Evolutionary conservation across 2,888 invertebrate species (phyloP).

Genomic region (Celastrina argiolus): DNA sequence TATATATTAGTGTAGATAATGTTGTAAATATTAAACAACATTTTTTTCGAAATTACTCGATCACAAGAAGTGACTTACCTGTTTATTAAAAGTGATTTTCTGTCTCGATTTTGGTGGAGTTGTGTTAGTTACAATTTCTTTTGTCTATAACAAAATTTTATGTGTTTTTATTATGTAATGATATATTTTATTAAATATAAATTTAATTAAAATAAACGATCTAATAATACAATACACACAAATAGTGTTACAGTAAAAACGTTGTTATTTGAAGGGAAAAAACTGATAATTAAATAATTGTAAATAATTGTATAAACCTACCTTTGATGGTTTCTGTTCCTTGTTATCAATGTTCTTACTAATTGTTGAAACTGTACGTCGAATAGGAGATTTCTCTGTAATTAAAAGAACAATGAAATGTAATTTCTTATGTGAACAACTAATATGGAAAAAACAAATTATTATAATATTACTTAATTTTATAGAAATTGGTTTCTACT

Average conservation of each 20-base stretch:
- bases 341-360: conserved; percentile 46
- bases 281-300: background rate
- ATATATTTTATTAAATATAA: background rate
- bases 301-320: conserved; percentile 27
- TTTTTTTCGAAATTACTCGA: background rate
- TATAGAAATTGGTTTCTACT: too few relatives aligned
- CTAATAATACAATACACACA: background rate
- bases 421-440: background rate
- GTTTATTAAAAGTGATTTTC: conserved; percentile 57
- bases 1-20: too few relatives aligned
- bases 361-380: conserved; percentile 47
- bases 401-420: conserved; percentile 16
- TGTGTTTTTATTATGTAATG: background rate
- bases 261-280: background rate
- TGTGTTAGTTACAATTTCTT: conserved; percentile 32
- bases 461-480: too few relatives aligned
- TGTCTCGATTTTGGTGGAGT: conserved; percentile 46
- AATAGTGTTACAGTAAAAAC: background rate
- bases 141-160: conserved; percentile 32
- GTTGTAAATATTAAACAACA: too few relatives aligned
- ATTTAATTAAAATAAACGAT: too few relatives aligned
- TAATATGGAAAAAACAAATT: too few relatives aligned
- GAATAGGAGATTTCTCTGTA: conserved; percentile 54
- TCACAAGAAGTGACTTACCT: conserved; percentile 40
- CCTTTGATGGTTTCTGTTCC: conserved; percentile 44